phyloP scores from a whole-genome alignment of 1,140 invertebrate genomes.

The Harpegnathos saltator region DNA sequence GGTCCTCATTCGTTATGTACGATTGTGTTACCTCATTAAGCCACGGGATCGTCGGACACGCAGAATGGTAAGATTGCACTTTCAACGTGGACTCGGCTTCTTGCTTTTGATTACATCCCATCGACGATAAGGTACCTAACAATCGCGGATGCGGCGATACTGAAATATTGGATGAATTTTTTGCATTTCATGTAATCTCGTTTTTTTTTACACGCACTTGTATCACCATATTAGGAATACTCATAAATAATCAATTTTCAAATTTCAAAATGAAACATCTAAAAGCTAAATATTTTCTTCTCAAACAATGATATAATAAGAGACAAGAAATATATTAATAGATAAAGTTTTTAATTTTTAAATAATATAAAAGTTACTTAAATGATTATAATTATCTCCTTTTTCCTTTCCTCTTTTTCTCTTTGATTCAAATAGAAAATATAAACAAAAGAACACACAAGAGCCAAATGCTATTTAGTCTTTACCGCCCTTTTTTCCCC shows the following conservation, averaged over 20 bases:
- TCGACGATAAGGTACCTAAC: conserved; percentile 56
- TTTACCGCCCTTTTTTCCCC: too few relatives aligned
- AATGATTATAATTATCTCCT: too few relatives aligned
- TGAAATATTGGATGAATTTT: conserved; percentile 37
- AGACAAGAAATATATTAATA: not conserved
- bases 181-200: not conserved
- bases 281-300: not conserved
- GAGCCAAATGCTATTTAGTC: too few relatives aligned
- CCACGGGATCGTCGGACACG: conserved; percentile 68
- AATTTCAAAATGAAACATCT: too few relatives aligned
- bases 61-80: conserved; percentile 53
- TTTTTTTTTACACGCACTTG: not conserved
- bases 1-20: conserved; percentile 38
- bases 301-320: not conserved
- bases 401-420: too few relatives aligned
- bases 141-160: conserved; percentile 64
- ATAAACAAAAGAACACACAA: too few relatives aligned
- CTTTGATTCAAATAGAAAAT: too few relatives aligned
- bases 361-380: not conserved
- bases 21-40: conserved; percentile 65
- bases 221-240: not conserved
- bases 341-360: too few relatives aligned
- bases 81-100: conserved; percentile 49
- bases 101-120: conserved; percentile 55
- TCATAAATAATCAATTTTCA: not conserved